Percentiles rank a stretch among this genome's conserved stretches.
These are phyloP conservation scores for Dermatemys mawii DNA, from an alignment of 2,113 vertebrate species.

Conservation along the genomic window DNA sequence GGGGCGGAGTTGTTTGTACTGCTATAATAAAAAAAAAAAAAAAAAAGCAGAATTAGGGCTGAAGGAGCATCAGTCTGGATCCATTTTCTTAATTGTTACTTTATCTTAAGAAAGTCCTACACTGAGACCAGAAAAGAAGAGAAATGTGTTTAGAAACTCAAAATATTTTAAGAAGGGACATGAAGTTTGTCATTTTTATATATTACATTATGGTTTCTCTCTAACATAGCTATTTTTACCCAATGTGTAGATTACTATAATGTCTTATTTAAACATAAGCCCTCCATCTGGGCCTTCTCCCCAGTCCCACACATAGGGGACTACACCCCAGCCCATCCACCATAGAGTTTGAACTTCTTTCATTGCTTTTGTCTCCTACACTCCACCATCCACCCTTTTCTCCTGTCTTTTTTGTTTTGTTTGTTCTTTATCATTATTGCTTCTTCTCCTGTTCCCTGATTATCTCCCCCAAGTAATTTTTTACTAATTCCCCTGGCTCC, in stretches of 20 bases:
- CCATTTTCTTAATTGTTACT: background rate
- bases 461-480: background rate
- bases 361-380: background rate
- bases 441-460: background rate
- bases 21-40: constrained; percentile 72
- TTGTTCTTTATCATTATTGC: background rate
- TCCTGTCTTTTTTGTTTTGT: background rate
- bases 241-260: too few relatives aligned
- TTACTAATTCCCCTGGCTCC: background rate
- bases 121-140: background rate
- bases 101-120: accelerated
- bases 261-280: background rate
- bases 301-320: background rate
- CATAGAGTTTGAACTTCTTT: accelerated
- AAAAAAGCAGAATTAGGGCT: background rate
- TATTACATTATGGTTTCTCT: background rate
- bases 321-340: background rate
- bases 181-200: background rate
- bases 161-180: background rate
- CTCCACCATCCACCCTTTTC: background rate
- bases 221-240: background rate
- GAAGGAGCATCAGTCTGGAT: background rate
- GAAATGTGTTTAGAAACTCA: background rate
- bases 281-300: background rate
- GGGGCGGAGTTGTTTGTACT: constrained; percentile 82